Base-by-base conservation (phyloP, 1,140 invertebrate genomes). In the Monomorium pharaonis region DNA sequence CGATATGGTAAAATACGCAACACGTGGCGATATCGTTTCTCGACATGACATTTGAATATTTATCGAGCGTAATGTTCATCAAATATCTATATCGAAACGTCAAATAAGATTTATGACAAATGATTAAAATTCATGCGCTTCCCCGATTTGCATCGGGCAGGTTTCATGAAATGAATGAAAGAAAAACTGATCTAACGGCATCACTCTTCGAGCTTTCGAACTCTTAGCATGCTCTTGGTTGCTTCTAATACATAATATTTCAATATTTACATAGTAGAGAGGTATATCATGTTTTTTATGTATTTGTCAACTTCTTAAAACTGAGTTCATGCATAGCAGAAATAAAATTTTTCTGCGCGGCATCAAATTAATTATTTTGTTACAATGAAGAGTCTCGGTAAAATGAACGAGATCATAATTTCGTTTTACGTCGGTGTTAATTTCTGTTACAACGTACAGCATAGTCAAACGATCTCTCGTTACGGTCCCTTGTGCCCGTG, bases 401-500 rank as follows among this genome's bases (percentile, higher is more conserved):
- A 83, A 72, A 74, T 60, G 18, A 83, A 83, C 78, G 51, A 47
- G 78, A 74, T 74, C 67, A n/a, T 83, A 83, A 83, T 83, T 83
- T 83, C 51, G 78, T 83, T 83, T 83, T 83, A 74, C 51, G 65
- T 83, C 78, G 42, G 54, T 83, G 54, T 54, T 83, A 83, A 83
- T 83, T 83, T 83, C 67, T 83, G 78, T 74, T 83, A 60, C 37
- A 83, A 27, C 33, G 67, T 42, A 47, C 24, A 67, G 30, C 62
- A 42, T 81, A 83, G 67, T 83, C 78, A 83, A 83, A 83, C 78
- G 78, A 72, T n/a, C 42, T 83, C 78, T 83, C 67, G 78, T 83
- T 83, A 83, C 51, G 51, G 37, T 83, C 78, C 78, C 78, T 83
- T 83, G 78, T 83, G 78, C 67, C 67, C 24, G 78, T 83, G 78